phyloP scores from a whole-genome alignment of 1,140 invertebrate genomes.

The Ectropis grisescens region DNA sequence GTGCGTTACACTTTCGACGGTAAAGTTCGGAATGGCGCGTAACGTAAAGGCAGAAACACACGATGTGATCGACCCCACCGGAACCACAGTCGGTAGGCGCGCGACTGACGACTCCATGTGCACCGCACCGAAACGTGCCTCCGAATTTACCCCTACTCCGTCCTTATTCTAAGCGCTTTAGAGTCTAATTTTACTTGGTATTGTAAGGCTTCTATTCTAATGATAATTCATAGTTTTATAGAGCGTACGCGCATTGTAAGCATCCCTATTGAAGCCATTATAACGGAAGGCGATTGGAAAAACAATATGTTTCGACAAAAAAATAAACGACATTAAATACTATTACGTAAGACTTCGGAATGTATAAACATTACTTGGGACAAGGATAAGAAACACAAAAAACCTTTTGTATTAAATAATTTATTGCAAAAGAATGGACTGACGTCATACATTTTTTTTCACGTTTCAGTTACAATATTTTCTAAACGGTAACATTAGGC shows the following conservation, averaged over 20 bases:
- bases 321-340: constrained; percentile 9
- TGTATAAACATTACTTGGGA: constrained; percentile 13
- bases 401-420: too few species aligned
- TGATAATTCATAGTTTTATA: constrained; percentile 48
- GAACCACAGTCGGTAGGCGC: constrained; percentile 60
- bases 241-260: constrained; percentile 57
- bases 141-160: constrained; percentile 24
- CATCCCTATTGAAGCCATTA: constrained; percentile 47
- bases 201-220: constrained; percentile 14
- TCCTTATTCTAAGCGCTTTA: constrained; percentile 15
- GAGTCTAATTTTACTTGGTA: constrained; percentile 7
- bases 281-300: constrained; percentile 29
- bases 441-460: too few species aligned
- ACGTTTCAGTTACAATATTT: too few species aligned
- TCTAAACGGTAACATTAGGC: too few species aligned
- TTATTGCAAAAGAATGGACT: too few species aligned
- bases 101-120: constrained; percentile 58
- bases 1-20: constrained; percentile 23
- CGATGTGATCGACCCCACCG: constrained; percentile 65
- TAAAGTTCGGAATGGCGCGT: constrained; percentile 34
- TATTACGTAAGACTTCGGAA: constrained; percentile 35
- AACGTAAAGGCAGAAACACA: constrained; percentile 41
- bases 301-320: constrained; percentile 33
- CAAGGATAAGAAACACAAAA: too few species aligned
- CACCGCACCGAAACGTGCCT: constrained; percentile 58